Percentiles rank a stretch among this genome's conserved stretches.
Conservation (phyloP, 2,797 vertebrate species). For the Balearica regulorum region DNA sequence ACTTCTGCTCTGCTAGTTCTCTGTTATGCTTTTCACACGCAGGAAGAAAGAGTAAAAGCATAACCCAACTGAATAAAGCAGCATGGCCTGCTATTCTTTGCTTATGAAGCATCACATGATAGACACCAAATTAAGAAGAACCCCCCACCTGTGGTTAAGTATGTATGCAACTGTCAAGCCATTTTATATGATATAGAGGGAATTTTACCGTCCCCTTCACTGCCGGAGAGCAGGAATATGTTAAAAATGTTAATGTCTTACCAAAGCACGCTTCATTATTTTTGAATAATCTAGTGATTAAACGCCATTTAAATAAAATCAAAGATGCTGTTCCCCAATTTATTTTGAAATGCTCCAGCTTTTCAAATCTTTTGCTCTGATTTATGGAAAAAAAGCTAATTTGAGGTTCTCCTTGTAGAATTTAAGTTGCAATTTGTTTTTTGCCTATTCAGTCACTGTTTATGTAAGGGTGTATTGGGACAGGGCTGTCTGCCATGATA, state of each 20-base stretch:
- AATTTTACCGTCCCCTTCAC: not conserved
- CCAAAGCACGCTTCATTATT: not conserved
- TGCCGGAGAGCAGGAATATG: not conserved
- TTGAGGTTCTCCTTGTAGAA: not conserved
- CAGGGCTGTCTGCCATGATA: constrained; percentile 41
- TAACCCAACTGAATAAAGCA: constrained; percentile 76
- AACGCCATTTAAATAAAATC: not conserved
- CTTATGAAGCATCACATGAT: constrained; percentile 66
- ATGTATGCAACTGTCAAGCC: not conserved
- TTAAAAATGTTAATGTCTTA: constrained; percentile 11
- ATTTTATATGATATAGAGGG: not conserved
- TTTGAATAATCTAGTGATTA: not conserved
- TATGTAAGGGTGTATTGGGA: constrained; percentile 24
- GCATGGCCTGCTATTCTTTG: constrained; percentile 76
- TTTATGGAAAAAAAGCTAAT: not conserved
- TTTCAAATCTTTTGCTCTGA: not conserved
- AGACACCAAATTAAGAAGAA: constrained; percentile 59
- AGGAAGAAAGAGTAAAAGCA: constrained; percentile 78
- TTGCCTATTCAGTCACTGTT: not conserved
- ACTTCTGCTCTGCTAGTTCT: constrained; percentile 88
- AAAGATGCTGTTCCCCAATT: not conserved
- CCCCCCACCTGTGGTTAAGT: constrained; percentile 46
- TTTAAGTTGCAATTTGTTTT: constrained; percentile 37
- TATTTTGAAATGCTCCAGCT: not conserved
- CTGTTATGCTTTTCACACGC: constrained; percentile 89